These are phyloP conservation scores for Probosciger aterrimus DNA, from an alignment of 2,113 vertebrate genomes.

Conservation along the genomic window DNA sequence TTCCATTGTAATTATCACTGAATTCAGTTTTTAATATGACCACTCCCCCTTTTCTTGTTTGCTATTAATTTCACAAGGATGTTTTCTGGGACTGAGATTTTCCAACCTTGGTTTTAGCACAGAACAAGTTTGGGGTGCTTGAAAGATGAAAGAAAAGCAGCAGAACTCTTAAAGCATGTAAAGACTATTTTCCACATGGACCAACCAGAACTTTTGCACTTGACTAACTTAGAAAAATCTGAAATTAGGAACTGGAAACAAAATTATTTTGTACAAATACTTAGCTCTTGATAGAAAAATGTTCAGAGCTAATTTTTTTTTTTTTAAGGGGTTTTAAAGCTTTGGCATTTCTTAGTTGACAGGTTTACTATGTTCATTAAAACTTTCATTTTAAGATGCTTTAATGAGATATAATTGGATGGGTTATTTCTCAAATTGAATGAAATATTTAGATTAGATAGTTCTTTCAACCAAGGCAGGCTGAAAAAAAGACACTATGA, in stretches of 20 bases:
- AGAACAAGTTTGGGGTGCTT: not conserved
- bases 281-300: not conserved
- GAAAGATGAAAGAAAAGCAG: conserved; percentile 29
- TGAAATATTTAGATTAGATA: not conserved
- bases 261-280: not conserved
- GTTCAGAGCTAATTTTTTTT: not conserved
- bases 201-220: not conserved
- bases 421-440: not conserved
- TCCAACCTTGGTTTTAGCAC: conserved; percentile 8
- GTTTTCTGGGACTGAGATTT: not conserved
- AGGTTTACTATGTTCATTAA: not conserved
- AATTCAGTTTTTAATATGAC: not conserved
- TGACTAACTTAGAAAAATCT: not conserved
- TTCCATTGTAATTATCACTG: not conserved
- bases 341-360: not conserved
- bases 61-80: not conserved
- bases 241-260: not conserved
- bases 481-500: not conserved
- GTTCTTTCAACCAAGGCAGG: not conserved
- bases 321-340: not conserved
- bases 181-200: conserved; percentile 8
- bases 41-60: not conserved
- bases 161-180: not conserved
- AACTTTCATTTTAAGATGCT: not conserved
- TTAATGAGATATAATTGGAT: not conserved